A percentile compares a stretch with the other conserved stretches of the same genome.
Conservation (phyloP, 2,888 invertebrate genomes). For the Cosmia pyralina region DNA sequence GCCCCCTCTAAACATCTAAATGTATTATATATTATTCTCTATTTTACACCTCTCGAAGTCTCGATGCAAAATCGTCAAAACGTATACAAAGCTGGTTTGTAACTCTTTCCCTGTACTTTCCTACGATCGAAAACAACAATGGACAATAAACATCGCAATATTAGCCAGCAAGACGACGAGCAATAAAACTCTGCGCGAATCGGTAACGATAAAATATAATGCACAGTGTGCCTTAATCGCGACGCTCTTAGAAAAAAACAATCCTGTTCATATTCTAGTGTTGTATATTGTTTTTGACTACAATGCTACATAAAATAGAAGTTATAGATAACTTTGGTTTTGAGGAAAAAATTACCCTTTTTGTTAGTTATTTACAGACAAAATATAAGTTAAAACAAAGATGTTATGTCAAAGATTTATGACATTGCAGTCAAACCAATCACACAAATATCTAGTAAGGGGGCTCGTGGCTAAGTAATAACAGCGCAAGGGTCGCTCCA, state of each 20-base stretch:
- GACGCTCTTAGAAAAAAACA: constrained; percentile 25
- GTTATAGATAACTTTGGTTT: not conserved
- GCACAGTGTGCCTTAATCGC: constrained; percentile 48
- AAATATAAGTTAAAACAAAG: not conserved
- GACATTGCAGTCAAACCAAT: too few species aligned
- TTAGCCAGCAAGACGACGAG: constrained; percentile 70
- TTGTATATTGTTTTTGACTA: constrained; percentile 27
- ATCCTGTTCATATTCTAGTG: constrained; percentile 9
- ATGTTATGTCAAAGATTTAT: not conserved
- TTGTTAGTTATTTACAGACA: not conserved
- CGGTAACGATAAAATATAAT: constrained; percentile 69
- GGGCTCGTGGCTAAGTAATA: too few species aligned
- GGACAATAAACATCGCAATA: constrained; percentile 67
- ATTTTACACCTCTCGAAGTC: not conserved
- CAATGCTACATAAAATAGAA: constrained; percentile 12
- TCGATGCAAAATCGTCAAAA: constrained; percentile 7
- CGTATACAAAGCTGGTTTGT: constrained; percentile 20
- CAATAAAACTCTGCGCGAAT: constrained; percentile 74
- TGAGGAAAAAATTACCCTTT: too few species aligned
- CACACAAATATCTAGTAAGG: too few species aligned
- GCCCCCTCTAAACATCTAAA: too few species aligned
- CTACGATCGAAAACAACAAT: constrained; percentile 48
- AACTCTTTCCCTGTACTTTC: constrained; percentile 3
- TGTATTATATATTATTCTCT: not conserved
- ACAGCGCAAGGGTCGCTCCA: too few species aligned